Evolutionary conservation across 2,888 invertebrate species (phyloP).

Genomic region (Stenurella melanura): DNA sequence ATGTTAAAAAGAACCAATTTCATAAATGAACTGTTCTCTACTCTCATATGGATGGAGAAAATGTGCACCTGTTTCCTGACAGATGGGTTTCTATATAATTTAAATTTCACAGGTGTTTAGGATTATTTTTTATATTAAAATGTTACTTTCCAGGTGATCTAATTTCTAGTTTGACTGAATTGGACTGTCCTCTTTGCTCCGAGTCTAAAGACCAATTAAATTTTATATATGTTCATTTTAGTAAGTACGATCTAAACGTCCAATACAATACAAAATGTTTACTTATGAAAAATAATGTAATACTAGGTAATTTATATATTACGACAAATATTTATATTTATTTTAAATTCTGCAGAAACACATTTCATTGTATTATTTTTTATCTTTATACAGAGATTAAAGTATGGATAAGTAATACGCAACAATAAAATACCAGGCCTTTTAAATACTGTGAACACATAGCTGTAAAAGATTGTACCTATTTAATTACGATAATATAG

Average conservation of each 20-base stretch:
- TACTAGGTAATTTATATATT: too few species aligned
- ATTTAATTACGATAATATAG: not conserved
- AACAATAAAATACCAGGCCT: too few species aligned
- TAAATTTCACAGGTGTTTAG: not conserved
- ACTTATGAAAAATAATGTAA: not conserved
- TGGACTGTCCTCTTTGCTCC: not conserved
- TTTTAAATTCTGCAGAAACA: too few species aligned
- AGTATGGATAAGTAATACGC: too few species aligned
- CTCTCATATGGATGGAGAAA: not conserved
- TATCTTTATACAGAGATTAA: too few species aligned
- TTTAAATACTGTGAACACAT: too few species aligned
- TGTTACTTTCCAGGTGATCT: not conserved
- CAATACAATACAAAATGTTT: not conserved
- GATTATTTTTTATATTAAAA: not conserved
- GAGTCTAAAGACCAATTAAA: not conserved
- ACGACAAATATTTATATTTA: too few species aligned
- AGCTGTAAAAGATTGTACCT: too few species aligned
- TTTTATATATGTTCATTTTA: not conserved
- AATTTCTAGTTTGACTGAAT: not conserved
- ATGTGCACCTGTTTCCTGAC: slow-evolving; percentile 26
- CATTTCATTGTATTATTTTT: too few species aligned
- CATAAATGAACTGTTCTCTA: not conserved
- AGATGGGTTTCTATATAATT: not conserved
- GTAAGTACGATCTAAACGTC: not conserved
- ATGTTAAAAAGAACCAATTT: not conserved